Percentiles rank a stretch among this genome's conserved stretches.
phyloP scores from a whole-genome alignment of 2,797 vertebrate genomes.

The Sparidentex hasta region DNA sequence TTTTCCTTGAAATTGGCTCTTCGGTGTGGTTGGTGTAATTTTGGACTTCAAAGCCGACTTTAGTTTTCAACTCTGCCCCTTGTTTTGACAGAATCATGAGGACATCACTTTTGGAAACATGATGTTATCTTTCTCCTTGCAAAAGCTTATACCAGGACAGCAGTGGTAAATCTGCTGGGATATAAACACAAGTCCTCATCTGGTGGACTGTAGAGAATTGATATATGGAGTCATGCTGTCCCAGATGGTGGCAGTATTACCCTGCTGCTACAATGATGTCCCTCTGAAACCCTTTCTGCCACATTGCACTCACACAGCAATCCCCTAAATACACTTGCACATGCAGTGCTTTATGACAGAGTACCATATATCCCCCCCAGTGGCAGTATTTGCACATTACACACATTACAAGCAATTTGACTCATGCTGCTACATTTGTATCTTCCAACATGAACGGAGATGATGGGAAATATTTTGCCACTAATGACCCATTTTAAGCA shows the following conservation, averaged over 20 bases:
- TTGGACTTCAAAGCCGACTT: constrained; percentile 3
- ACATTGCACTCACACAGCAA: constrained; percentile 63
- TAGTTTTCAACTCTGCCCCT: constrained; percentile 27
- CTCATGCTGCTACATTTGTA: constrained; percentile 74
- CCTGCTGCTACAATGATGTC: constrained; percentile 55
- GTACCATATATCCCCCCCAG: constrained; percentile 62
- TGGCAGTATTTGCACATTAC: constrained; percentile 77
- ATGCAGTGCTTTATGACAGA: constrained; percentile 61
- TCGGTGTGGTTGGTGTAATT: constrained; percentile 1
- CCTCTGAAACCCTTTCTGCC: constrained; percentile 59
- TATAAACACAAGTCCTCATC: constrained; percentile 38
- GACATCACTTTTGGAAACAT: constrained; percentile 40
- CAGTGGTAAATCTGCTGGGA: constrained; percentile 34
- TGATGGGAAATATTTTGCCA: constrained; percentile 69
- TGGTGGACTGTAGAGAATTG: constrained; percentile 47
- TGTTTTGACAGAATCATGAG: constrained; percentile 23
- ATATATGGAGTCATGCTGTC: constrained; percentile 23
- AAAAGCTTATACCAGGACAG: constrained; percentile 25
- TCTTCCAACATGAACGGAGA: constrained; percentile 69
- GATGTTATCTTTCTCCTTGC: constrained; percentile 40
- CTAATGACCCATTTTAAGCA: constrained; percentile 76
- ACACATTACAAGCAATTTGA: constrained; percentile 76
- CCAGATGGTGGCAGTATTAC: constrained; percentile 82
- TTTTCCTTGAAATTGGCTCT: constrained; percentile 16
- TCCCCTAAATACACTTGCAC: constrained; percentile 58